Evolutionary conservation across 2,797 vertebrate genomes (phyloP), one percentile per base, ranked within the genome.

Genomic region (Rhinatrema bivittatum): DNA sequence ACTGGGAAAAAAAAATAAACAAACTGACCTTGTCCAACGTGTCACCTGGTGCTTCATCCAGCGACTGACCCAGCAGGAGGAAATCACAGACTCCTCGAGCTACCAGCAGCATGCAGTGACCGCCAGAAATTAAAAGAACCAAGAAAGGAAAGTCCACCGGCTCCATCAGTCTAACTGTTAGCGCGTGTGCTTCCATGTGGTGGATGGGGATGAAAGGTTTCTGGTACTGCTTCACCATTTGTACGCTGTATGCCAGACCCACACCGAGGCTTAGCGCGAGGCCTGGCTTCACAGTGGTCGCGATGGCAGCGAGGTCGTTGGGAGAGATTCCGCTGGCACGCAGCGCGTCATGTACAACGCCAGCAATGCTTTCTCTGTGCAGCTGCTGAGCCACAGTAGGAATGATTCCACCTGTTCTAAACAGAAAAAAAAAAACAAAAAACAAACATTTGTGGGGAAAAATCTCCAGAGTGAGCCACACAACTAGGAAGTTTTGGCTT

Each of bases 181-280:
- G 78, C 0, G 95, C 94, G 0, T 99, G 96, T 8, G 96, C 96
- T 43, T 98, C 96, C 96, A 99, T 98, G 60, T 99, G 96, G 51
- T 99, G 95, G 45, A 98, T 84, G 33, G 95, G 95, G 44, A 99
- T 95, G 60, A 98, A 98, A 0, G 83, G 89, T 53, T 79, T 95
- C 53, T 79, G 45, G 39, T 90, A 70, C 18, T 29, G 66, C 25
- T 53, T 65, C 21, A 93, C 89, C 37, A 99, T 66, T 41, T 46
- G 59, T 44, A 39, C 44, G 51, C 89, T 96, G 73, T 93, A 94
- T 6, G 76, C 54, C 10, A 98, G 73, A 3, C 95, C 96, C 4
- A 94, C 54, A 1, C 58, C 82, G n/a, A 99, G 56, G 60, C 96
- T 93, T 25, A 94, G 72, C 0, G 81, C 88, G 4, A 99, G 68